Base-by-base conservation (phyloP, 2,888 invertebrate species). In the Phalera bucephala region DNA sequence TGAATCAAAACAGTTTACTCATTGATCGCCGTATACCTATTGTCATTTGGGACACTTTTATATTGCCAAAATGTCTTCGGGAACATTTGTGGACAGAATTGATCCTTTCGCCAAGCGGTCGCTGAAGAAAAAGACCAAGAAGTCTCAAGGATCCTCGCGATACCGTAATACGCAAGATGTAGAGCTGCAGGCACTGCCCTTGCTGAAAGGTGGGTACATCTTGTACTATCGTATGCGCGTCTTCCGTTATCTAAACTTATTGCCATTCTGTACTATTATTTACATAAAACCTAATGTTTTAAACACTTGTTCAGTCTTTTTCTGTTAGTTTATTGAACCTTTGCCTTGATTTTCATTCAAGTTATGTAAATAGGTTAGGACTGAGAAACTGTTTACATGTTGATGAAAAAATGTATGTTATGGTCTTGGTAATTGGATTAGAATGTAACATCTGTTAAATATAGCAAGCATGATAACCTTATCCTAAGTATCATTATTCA, bases 31-130 rank as follows among this genome's bases (percentile, higher is more conserved):
- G 71, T 86, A 77, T 84, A 80, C 78, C 65, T 85, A 77, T 86
- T 75, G 81, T 85, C 87, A 84, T 73, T 84, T 82, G 82, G 87
- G 81, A 85, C 85, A 85, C 77, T 88, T 83, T 80, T 80, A 76
- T 77, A 84, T 75, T 78, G 73, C 72, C 86, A 91, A 90, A 81
- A 93, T 93, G 94, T 90, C 90, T 89, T 94, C 95, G 91, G 94
- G 94, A 91, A 94, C 96, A 87, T 97, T 98, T 93, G 98, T 98
- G 91, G 99, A 99, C 93, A 96, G 98, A 91, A 99, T 99, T 92
- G 99, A 99, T 93, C 99, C 99, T 76, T 99, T 99, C 91, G 96
- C 97, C 71, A 99, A 99, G 93, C 94, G 98, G 86, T 98, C 99
- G 74, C 91, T 98, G 74, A 97, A 98, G 92, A 97, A 99, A 93